Percentiles rank a stretch among this genome's conserved stretches.
Evolutionary conservation across 2,888 invertebrate species (phyloP).

Genomic region (Acleris cristana): DNA sequence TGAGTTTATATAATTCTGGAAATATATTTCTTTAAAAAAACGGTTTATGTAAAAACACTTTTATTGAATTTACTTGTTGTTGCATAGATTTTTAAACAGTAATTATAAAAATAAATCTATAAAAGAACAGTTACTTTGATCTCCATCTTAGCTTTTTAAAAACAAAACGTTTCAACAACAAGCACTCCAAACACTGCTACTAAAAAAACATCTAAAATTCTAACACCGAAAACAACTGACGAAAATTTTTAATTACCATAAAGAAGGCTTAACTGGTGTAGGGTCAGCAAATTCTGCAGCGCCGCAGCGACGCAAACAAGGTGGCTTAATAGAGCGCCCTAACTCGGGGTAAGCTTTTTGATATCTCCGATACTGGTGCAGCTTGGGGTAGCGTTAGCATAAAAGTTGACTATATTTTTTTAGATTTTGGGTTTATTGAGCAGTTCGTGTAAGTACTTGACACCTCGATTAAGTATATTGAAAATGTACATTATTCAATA

Average conservation of each 20-base stretch:
- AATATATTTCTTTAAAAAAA: no score
- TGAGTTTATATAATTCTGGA: no score
- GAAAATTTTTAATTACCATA: conserved; percentile 72
- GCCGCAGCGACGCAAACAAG: conserved; percentile 61
- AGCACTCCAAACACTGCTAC: not conserved
- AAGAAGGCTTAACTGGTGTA: conserved; percentile 59
- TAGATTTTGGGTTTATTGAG: conserved; percentile 25
- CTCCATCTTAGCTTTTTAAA: no score
- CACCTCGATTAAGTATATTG: no score
- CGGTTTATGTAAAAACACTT: no score
- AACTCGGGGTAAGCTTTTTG: conserved; percentile 68
- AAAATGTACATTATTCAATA: no score
- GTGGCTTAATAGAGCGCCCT: conserved; percentile 64
- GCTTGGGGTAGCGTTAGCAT: conserved; percentile 50
- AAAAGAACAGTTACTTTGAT: no score
- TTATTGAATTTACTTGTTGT: not conserved
- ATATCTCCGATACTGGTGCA: conserved; percentile 64
- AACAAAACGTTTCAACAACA: no score
- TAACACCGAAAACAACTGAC: conserved; percentile 40
- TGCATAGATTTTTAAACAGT: not conserved
- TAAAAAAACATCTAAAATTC: conserved; percentile 22
- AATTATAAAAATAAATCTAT: no score
- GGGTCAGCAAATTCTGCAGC: conserved; percentile 62
- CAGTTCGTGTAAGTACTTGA: not conserved
- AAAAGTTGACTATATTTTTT: conserved; percentile 36